Conservation (phyloP, 1,140 invertebrate species). For the Drosophila navojoa region DNA sequence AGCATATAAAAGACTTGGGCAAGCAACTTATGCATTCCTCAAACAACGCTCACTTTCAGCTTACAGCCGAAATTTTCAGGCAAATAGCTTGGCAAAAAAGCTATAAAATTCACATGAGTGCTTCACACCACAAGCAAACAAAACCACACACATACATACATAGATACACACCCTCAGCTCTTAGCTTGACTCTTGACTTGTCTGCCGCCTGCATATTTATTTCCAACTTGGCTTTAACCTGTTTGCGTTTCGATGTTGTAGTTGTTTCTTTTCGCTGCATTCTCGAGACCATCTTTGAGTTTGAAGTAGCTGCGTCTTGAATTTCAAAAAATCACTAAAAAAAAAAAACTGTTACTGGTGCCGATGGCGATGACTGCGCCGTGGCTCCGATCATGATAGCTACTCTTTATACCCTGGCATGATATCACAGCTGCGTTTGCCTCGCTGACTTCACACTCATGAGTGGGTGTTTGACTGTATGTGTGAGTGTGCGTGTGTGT, state of each 20-base stretch:
- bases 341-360: constrained; percentile 44
- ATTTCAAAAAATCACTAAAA: constrained; percentile 61
- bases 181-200: constrained; percentile 65
- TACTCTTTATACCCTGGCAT: constrained; percentile 8
- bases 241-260: constrained; percentile 38
- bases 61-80: constrained; percentile 42
- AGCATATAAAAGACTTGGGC: constrained; percentile 37
- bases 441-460: constrained; percentile 21
- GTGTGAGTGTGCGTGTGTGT: constrained; percentile 1
- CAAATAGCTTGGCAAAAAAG: constrained; percentile 49
- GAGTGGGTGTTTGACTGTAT: background rate
- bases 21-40: constrained; percentile 36
- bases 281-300: constrained; percentile 50
- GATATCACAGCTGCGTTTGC: constrained; percentile 31
- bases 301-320: constrained; percentile 42
- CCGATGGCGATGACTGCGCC: background rate
- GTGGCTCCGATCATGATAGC: constrained; percentile 46
- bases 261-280: constrained; percentile 58
- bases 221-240: constrained; percentile 59
- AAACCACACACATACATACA: constrained; percentile 1
- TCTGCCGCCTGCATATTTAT: constrained; percentile 58
- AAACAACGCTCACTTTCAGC: constrained; percentile 66
- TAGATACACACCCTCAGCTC: constrained; percentile 29
- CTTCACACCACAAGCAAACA: constrained; percentile 48
- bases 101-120: constrained; percentile 71